Evolutionary conservation across 1,140 invertebrate species (phyloP), one percentile per base, ranked within the genome.

Genomic region (Drepana arcuata): DNA sequence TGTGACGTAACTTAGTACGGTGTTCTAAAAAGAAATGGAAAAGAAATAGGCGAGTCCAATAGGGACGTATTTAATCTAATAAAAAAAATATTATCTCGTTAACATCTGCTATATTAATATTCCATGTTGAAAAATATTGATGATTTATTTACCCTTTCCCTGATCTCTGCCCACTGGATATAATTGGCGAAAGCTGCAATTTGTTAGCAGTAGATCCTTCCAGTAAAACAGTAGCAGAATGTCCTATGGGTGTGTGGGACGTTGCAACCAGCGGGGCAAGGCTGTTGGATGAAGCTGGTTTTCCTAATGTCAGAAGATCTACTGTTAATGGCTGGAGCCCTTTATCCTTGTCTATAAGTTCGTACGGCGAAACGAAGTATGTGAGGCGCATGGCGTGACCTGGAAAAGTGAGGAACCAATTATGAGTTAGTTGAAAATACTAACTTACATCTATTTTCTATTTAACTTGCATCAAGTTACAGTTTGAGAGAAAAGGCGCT

Each of bases 361-460:
- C 95, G 70, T 97, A 97, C 0, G 95, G 95, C n/a, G 94, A 93
- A 11, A 98, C 93, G 70, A 97, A 97, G 73, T 97, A 99, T 0
- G 94, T 96, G 7, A 98, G 74, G 56, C 93, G 93, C 92, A 97
- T 95, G 0, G 95, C 92, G 70, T 96, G 94, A 18, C 95, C 90
- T 92, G 71, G 14, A 75, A 82, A 48, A 41, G 29, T 16, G 11
- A n/a, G 29, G 6, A 12, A 14, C 28, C 16, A 16, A 41, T 28
- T 7, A 23, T 18, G 7, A 27, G 27, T 27, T 12, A 33, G 12
- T 28, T 27, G 21, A 26, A 34, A 34, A 10, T 35, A 10, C 10
- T 13, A 30, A 14, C 9, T 13, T 2, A 7, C 5, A 13, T 14
- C 11, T n/a, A n/a, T n/a, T n/a, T n/a, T n/a, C n/a, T n/a, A n/a